Percentiles rank a stretch among this genome's conserved stretches.
Evolutionary conservation across 2,113 vertebrate genomes (phyloP).

Genomic region (Nansenia antarctica): DNA sequence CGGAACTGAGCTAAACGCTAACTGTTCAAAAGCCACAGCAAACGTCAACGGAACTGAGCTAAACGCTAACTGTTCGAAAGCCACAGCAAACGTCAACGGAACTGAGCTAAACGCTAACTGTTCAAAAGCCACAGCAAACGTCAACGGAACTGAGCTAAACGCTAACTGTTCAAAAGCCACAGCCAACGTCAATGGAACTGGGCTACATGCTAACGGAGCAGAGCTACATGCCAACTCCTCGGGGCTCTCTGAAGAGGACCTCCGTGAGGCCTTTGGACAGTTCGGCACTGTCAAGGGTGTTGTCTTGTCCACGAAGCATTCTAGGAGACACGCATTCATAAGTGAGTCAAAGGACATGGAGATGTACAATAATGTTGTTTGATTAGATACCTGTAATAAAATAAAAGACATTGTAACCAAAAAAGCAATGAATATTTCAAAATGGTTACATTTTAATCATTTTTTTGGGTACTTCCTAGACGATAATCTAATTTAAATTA

Average conservation of each 20-base stretch:
- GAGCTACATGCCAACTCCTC: slow-evolving; percentile 12
- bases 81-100: background rate
- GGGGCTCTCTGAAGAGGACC: slow-evolving; percentile 62
- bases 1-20: background rate
- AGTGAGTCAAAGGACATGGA: slow-evolving; percentile 70
- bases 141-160: slow-evolving; percentile 31
- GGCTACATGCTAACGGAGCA: background rate
- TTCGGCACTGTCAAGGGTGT: slow-evolving; percentile 74
- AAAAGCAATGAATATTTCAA: background rate
- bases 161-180: background rate
- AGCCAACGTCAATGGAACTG: background rate
- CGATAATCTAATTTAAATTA: background rate
- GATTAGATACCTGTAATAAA: background rate
- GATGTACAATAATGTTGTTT: background rate
- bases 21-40: slow-evolving; percentile 51
- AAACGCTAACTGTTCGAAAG: background rate
- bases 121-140: background rate
- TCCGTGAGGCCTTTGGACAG: slow-evolving; percentile 70
- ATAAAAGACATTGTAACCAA: background rate
- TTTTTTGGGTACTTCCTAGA: too few species aligned
- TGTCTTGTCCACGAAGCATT: slow-evolving; percentile 63
- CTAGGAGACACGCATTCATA: slow-evolving; percentile 75
- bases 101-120: slow-evolving; percentile 16
- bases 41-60: slow-evolving; percentile 2
- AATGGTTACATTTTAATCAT: background rate